A percentile compares a stretch with the other conserved stretches of the same genome.
Conservation (phyloP, 2,113 vertebrate species). For the Pomatorhinus ruficollis region DNA sequence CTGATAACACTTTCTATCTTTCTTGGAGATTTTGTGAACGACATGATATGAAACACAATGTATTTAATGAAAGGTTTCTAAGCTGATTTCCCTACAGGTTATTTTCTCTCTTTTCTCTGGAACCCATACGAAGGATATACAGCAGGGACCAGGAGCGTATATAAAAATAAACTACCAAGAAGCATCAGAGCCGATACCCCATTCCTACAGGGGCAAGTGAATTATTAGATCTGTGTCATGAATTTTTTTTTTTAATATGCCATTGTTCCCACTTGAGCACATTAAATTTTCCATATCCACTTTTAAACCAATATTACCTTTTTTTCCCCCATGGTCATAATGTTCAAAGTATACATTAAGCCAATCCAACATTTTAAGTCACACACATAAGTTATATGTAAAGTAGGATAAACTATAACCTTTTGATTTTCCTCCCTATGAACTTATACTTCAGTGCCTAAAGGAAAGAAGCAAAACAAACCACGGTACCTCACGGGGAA, state of each 20-base stretch:
- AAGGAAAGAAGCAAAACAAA: constrained; percentile 41
- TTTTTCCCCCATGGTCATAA: constrained; percentile 73
- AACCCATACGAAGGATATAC: constrained; percentile 77
- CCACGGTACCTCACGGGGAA: constrained; percentile 18
- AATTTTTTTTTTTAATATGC: constrained; percentile 79
- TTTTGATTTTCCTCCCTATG: constrained; percentile 57
- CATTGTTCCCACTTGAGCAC: constrained; percentile 81
- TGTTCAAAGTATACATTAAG: constrained; percentile 75
- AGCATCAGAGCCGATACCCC: constrained; percentile 76
- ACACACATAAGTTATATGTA: constrained; percentile 68
- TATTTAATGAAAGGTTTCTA: constrained; percentile 84
- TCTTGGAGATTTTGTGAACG: constrained; percentile 77
- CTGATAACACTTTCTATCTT: constrained; percentile 77
- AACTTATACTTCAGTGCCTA: constrained; percentile 51
- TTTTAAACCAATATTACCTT: constrained; percentile 80
- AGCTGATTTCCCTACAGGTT: constrained; percentile 82
- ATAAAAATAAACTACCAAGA: constrained; percentile 83
- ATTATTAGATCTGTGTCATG: constrained; percentile 85
- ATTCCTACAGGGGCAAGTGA: constrained; percentile 81
- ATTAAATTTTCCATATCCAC: constrained; percentile 81
- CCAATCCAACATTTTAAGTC: constrained; percentile 74
- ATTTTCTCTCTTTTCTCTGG: constrained; percentile 82
- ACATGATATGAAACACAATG: constrained; percentile 79
- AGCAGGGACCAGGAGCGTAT: constrained; percentile 78
- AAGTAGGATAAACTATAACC: constrained; percentile 71